Evolutionary conservation across 2,888 invertebrate species (phyloP), one percentile per base, ranked within the genome.

Genomic region (Netelia inedita): DNA sequence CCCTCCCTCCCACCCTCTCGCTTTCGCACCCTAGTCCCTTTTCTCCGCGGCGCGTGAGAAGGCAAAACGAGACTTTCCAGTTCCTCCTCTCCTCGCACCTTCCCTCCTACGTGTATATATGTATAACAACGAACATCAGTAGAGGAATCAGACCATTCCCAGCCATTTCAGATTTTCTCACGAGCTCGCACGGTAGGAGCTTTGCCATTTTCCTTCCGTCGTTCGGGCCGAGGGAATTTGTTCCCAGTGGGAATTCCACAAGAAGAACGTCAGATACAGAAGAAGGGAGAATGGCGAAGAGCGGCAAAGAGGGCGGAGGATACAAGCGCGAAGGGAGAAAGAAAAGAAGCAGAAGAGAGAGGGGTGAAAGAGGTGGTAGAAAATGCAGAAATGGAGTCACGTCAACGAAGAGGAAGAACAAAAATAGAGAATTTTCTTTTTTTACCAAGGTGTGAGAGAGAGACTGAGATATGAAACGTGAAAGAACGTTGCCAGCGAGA

Each of bases 171-270:
- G 80, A 84, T 81, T 81, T 84, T 73, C 72, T 73, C 68, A 53
- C 68, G 41, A 11, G 43, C 74, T 59, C 57, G 57, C 57, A 57
- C 83, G 63, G 28, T 3, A 16, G 19, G 74, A 71, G 69, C 83
- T 79, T 79, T 79, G 83, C 83, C 76, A 85, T 85, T 85, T 85
- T 78, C 84, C 84, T 81, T 74, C 72, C 84, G 78, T 73, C 84
- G 73, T 78, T 81, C 69, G 50, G 83, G 21, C 74, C 19, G 66
- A 61, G 81, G 65, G 69, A 81, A 78, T 85, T 85, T 83, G 53
- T 76, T 78, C 68, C 81, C 73, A 66, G 23, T 78, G 76, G 81
- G 81, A 78, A 81, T 75, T 85, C 63, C 55, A 46, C 35, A 46
- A 41, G 65, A 46, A 63, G 43, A 75, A 23, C 43, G 63, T 21